A percentile compares a stretch with the other conserved stretches of the same genome.
phyloP scores from a whole-genome alignment of 2,888 invertebrate species.

The Zele albiditarsus region DNA sequence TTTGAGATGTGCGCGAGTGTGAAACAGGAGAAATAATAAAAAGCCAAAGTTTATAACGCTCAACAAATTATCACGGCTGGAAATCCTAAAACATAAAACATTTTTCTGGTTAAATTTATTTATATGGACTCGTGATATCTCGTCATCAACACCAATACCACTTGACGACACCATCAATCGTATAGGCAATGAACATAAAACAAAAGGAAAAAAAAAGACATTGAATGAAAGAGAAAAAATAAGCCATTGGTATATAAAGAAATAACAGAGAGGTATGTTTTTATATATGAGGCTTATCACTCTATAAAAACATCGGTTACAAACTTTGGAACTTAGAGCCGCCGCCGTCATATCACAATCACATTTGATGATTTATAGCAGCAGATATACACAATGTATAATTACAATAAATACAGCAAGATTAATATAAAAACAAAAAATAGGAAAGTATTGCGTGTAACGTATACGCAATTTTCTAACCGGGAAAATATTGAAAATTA shows the following conservation, averaged over 20 bases:
- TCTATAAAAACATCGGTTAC: neutral
- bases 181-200: neutral
- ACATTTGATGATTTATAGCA: too few relatives aligned
- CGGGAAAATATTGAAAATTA: constrained; percentile 57
- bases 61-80: neutral
- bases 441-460: constrained; percentile 3
- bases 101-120: neutral
- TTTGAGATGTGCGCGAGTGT: neutral
- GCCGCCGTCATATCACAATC: neutral
- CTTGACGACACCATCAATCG: neutral
- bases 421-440: neutral
- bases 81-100: neutral
- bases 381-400: neutral
- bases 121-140: neutral
- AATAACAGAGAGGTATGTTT: neutral
- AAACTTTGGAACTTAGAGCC: neutral
- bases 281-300: neutral
- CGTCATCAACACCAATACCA: neutral
- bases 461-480: constrained; percentile 51
- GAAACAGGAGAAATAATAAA: neutral
- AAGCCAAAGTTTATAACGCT: neutral
- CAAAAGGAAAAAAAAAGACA: neutral
- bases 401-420: neutral
- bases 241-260: neutral
- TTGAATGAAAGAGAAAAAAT: neutral